Conservation (phyloP, 2,113 vertebrate genomes). For the Scolopax mira region DNA sequence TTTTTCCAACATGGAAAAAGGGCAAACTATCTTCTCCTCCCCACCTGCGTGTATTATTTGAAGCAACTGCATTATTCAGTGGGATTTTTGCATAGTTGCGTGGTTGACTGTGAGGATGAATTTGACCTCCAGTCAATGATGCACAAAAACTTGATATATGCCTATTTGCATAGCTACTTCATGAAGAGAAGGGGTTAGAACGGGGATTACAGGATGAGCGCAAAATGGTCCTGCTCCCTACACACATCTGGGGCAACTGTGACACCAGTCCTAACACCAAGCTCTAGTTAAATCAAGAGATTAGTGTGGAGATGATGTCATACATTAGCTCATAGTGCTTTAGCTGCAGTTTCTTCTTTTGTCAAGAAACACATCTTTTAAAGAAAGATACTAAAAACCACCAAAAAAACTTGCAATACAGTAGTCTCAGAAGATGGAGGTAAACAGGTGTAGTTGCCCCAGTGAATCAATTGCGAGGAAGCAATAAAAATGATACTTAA, state of each 20-base stretch:
- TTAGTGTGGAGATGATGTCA: neutral
- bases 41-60: neutral
- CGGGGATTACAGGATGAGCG: neutral
- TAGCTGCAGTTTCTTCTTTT: neutral
- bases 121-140: neutral
- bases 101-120: neutral
- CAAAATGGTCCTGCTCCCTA: neutral
- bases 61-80: neutral
- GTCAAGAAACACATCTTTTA: neutral
- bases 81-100: neutral
- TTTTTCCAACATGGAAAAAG: neutral
- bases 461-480: neutral
- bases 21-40: neutral
- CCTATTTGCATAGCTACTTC: neutral
- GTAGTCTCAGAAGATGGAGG: neutral
- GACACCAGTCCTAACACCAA: neutral
- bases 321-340: neutral
- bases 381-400: neutral
- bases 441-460: conserved; percentile 36
- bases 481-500: conserved; percentile 16
- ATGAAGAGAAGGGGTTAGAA: neutral
- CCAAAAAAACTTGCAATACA: neutral
- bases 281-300: neutral
- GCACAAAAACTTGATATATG: neutral
- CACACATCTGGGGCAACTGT: neutral